phyloP scores from a whole-genome alignment of 2,888 invertebrate genomes.

The Dryomyza anilis region DNA sequence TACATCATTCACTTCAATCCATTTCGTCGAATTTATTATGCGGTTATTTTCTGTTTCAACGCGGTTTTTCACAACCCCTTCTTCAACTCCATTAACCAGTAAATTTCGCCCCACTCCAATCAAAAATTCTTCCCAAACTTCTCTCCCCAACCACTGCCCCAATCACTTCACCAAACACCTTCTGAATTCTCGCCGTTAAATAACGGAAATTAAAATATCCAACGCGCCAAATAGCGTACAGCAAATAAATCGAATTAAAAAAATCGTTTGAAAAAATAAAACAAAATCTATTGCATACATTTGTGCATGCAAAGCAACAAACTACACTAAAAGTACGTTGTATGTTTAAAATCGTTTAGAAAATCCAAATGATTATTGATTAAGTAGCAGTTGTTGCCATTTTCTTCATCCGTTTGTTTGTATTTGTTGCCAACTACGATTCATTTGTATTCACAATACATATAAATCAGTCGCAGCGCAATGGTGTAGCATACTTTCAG shows the following conservation, averaged over 20 bases:
- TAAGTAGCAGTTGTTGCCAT: not conserved
- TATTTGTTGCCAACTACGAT: not conserved
- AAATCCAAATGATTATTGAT: not conserved
- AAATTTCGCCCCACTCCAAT: no score
- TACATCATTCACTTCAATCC: no score
- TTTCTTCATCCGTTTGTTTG: not conserved
- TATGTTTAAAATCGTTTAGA: not conserved
- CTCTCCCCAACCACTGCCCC: not conserved
- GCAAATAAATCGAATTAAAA: not conserved
- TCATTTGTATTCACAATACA: no score
- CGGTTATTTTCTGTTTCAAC: not conserved
- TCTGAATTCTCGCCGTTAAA: not conserved
- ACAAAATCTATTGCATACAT: slow-evolving; percentile 3
- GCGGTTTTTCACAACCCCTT: not conserved
- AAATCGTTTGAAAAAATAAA: not conserved
- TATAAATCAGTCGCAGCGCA: not conserved
- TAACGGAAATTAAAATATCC: slow-evolving; percentile 16
- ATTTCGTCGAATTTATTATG: no score
- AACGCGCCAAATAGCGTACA: not conserved
- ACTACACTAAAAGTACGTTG: no score
- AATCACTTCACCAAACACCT: no score
- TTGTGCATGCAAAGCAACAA: not conserved
- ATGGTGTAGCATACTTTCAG: not conserved
- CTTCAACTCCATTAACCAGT: not conserved
- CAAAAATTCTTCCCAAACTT: not conserved